phyloP scores from a whole-genome alignment of 92 coral and sea anemone species.

The Umimayanthus kanabou region DNA sequence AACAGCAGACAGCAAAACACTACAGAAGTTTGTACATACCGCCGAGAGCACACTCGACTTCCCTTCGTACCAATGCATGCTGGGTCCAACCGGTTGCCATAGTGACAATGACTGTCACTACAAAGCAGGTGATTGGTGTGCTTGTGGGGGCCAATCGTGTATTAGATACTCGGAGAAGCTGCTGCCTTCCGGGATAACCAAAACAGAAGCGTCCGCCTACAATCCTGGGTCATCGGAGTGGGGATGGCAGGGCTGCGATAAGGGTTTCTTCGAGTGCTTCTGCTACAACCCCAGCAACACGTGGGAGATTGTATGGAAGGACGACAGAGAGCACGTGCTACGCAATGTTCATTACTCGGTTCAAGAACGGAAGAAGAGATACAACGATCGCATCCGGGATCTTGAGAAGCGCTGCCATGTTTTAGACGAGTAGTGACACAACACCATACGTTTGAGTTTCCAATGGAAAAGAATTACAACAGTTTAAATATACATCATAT shows the following conservation, averaged over 20 bases:
- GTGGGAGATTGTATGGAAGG: constrained; percentile 1
- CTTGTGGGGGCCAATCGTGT: constrained; percentile 24
- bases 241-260: constrained; percentile 9
- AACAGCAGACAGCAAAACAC: constrained; percentile 9
- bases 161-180: background rate
- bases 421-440: background rate
- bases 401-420: background rate
- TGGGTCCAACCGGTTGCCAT: constrained; percentile 43
- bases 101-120: constrained; percentile 45
- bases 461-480: background rate
- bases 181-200: background rate
- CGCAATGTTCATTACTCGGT: constrained; percentile 1
- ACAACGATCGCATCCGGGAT: background rate
- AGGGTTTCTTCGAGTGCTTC: background rate
- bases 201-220: background rate
- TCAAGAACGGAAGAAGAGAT: background rate
- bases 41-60: constrained; percentile 11
- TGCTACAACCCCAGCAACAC: constrained; percentile 19
- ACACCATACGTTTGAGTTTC: background rate
- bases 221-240: background rate
- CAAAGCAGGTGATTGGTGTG: background rate
- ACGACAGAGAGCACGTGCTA: constrained; percentile 4
- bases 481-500: too few relatives aligned
- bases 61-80: constrained; percentile 47
- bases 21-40: constrained; percentile 43